Percentiles rank a stretch among this genome's conserved stretches.
Evolutionary conservation across 2,797 vertebrate genomes (phyloP).

Genomic region (Cephalopachus bancanus): DNA sequence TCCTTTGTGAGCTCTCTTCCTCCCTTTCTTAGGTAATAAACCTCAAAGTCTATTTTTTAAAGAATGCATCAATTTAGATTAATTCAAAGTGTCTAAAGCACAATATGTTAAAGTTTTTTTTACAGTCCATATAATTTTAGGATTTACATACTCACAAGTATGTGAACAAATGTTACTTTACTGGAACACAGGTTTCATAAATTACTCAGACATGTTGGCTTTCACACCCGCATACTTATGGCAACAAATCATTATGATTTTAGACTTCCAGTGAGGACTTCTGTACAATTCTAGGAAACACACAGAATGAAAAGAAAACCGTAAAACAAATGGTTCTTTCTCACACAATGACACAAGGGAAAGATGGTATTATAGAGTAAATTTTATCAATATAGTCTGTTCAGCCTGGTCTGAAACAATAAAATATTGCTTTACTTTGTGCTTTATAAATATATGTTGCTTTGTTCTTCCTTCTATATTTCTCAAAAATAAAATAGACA

Average conservation of each 20-base stretch:
- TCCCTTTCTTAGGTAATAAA: slow-evolving; percentile 9
- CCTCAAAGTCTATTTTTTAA: not conserved
- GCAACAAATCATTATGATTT: slow-evolving; percentile 25
- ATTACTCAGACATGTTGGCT: not conserved
- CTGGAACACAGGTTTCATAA: not conserved
- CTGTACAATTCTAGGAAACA: not conserved
- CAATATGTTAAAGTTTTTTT: not conserved
- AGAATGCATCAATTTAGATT: not conserved
- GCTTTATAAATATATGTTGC: not conserved
- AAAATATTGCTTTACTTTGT: slow-evolving; percentile 43
- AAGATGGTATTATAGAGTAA: not conserved
- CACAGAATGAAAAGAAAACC: not conserved
- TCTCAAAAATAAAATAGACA: slow-evolving; percentile 35
- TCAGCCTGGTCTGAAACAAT: not conserved
- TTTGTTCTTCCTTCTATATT: not conserved
- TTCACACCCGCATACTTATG: not conserved
- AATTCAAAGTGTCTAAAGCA: slow-evolving; percentile 4
- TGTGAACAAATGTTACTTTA: not conserved
- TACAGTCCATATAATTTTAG: slow-evolving; percentile 37
- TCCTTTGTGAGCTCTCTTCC: not conserved
- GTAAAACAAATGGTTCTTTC: not conserved
- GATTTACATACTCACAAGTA: not conserved
- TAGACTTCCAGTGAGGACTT: not conserved
- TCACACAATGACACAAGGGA: not conserved
- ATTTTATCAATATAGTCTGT: not conserved